Conservation (phyloP, 1,140 invertebrate species). For the Arctopsyche grandis region DNA sequence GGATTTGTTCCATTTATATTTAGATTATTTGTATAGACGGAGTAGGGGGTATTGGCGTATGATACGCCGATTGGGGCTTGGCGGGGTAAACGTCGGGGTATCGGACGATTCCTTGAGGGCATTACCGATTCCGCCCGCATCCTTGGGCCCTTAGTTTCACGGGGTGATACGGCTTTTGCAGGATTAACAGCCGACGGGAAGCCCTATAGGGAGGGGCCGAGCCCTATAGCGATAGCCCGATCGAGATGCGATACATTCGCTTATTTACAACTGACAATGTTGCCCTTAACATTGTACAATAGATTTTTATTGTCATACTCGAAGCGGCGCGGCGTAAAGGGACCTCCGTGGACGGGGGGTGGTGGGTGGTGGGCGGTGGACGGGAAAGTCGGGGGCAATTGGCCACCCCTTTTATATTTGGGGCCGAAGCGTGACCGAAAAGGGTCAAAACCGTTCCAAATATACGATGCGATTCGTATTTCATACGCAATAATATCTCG, state of each 20-base stretch:
- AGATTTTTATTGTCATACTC: slow-evolving; percentile 36
- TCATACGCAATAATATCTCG: slow-evolving; percentile 18
- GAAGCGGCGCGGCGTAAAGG: background rate
- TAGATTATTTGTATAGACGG: slow-evolving; percentile 14
- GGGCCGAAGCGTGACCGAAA: background rate
- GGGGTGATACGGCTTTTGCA: slow-evolving; percentile 34
- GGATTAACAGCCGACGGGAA: slow-evolving; percentile 32
- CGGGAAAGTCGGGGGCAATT: background rate
- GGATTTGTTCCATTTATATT: slow-evolving; percentile 13
- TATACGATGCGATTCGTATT: slow-evolving; percentile 17
- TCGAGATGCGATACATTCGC: slow-evolving; percentile 21
- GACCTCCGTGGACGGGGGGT: background rate
- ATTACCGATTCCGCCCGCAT: slow-evolving; percentile 40
- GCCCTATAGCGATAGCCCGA: background rate
- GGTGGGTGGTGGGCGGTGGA: background rate
- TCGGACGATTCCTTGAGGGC: background rate
- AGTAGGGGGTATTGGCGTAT: background rate
- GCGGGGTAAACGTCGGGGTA: background rate
- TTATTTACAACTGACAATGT: slow-evolving; percentile 40
- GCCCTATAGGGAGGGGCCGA: background rate
- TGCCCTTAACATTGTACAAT: slow-evolving; percentile 33
- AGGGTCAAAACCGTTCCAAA: slow-evolving; percentile 3
- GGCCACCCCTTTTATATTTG: no score
- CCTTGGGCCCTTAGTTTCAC: slow-evolving; percentile 32
- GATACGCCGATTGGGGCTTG: slow-evolving; percentile 3